These are phyloP conservation scores for Mystacides longicornis DNA, from an alignment of 2,888 invertebrate genomes.

Conservation along the genomic window DNA sequence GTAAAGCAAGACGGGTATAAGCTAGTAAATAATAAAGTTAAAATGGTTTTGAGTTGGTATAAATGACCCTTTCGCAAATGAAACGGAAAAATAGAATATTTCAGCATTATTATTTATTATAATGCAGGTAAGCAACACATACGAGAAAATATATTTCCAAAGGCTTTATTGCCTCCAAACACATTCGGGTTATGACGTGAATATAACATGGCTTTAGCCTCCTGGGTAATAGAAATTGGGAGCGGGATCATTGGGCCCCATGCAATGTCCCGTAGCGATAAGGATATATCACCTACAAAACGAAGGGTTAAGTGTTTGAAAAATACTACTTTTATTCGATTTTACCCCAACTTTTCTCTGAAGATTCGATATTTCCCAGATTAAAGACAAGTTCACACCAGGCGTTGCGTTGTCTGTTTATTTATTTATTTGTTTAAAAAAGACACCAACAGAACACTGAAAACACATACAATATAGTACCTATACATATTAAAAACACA, in stretches of 20 bases:
- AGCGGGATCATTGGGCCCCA: slow-evolving; percentile 3
- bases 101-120: no score
- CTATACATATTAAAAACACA: no score
- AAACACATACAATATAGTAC: not conserved
- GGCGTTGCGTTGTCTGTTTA: not conserved
- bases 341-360: not conserved
- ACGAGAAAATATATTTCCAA: no score
- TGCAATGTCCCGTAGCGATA: slow-evolving; percentile 10
- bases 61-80: no score
- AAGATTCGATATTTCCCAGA: not conserved
- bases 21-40: no score
- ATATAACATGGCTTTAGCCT: slow-evolving; percentile 14
- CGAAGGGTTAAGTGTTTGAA: slow-evolving; percentile 5
- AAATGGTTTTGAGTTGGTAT: no score
- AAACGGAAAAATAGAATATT: no score
- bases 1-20: no score
- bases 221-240: not conserved
- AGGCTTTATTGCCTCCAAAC: no score
- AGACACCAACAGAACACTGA: not conserved
- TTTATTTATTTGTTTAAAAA: not conserved
- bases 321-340: not conserved
- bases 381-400: not conserved
- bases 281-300: not conserved
- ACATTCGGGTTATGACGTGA: slow-evolving; percentile 20
- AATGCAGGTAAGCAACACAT: no score